A percentile compares a stretch with the other conserved stretches of the same genome.
phyloP scores from a whole-genome alignment of 2,113 vertebrate genomes.

The Halcyon senegalensis region DNA sequence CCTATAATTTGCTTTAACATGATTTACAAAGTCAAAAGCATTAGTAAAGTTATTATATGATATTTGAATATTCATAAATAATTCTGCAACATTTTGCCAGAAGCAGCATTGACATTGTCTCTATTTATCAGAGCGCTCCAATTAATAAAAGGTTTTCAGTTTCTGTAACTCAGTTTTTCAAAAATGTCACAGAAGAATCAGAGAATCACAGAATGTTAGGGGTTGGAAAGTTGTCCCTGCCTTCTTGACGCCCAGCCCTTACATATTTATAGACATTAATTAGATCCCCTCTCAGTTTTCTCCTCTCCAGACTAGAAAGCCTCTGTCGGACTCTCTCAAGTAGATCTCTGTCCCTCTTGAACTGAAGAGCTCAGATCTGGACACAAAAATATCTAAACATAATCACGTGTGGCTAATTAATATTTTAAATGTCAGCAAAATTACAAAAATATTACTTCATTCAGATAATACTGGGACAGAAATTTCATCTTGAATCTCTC shows the following conservation, averaged over 20 bases:
- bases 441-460: neutral
- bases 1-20: neutral
- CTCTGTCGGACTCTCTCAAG: too few relatives aligned
- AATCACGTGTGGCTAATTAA: neutral
- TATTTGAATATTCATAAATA: neutral
- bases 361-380: too few relatives aligned
- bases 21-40: neutral
- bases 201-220: too few relatives aligned
- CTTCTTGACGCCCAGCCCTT: too few relatives aligned
- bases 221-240: too few relatives aligned
- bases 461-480: neutral
- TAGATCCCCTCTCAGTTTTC: too few relatives aligned
- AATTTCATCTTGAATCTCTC: neutral
- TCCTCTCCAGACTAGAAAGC: too few relatives aligned
- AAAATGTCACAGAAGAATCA: neutral
- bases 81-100: neutral
- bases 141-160: neutral
- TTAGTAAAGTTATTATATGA: neutral
- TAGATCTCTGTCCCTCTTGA: too few relatives aligned
- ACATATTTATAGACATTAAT: too few relatives aligned
- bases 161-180: neutral
- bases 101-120: neutral
- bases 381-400: neutral
- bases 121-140: neutral
- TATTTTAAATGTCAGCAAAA: neutral